phyloP scores from a whole-genome alignment of 2,888 invertebrate genomes.

The Xestia c-nigrum region DNA sequence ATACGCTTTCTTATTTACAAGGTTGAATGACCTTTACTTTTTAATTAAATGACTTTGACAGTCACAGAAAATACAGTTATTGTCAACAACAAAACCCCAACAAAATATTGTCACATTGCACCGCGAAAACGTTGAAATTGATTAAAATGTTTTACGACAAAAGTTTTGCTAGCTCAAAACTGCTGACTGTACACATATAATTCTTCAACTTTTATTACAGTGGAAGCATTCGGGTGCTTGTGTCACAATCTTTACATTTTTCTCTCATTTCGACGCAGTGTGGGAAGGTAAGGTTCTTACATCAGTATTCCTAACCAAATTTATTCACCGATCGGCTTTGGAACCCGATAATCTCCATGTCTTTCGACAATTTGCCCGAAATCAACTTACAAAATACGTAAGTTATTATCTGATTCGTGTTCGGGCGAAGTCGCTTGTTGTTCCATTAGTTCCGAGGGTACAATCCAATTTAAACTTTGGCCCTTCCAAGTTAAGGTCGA shows the following conservation, averaged over 20 bases:
- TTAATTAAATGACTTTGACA: not conserved
- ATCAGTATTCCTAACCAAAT: slow-evolving; percentile 71
- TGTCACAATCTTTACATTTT: slow-evolving; percentile 62
- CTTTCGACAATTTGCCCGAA: slow-evolving; percentile 75
- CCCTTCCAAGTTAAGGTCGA: slow-evolving; percentile 72
- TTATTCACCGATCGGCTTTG: slow-evolving; percentile 73
- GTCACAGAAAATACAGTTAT: not conserved
- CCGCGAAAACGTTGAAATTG: slow-evolving; percentile 37
- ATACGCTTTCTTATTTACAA: not conserved
- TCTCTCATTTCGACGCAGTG: slow-evolving; percentile 58
- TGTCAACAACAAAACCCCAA: not conserved
- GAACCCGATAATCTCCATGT: slow-evolving; percentile 77
- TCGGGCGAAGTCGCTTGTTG: slow-evolving; percentile 77
- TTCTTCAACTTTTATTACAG: slow-evolving; percentile 61
- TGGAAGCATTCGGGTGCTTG: slow-evolving; percentile 54
- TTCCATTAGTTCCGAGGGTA: slow-evolving; percentile 71
- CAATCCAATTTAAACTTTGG: slow-evolving; percentile 74
- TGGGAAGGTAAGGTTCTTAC: slow-evolving; percentile 68
- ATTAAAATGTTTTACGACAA: slow-evolving; percentile 56
- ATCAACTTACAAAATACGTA: slow-evolving; percentile 82
- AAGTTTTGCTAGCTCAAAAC: slow-evolving; percentile 41
- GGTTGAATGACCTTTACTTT: not conserved
- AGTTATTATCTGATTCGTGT: slow-evolving; percentile 82
- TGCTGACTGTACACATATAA: slow-evolving; percentile 62
- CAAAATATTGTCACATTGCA: slow-evolving; percentile 40